phyloP scores from a whole-genome alignment of 2,888 invertebrate species.

The Steinernema carpocapsae region DNA sequence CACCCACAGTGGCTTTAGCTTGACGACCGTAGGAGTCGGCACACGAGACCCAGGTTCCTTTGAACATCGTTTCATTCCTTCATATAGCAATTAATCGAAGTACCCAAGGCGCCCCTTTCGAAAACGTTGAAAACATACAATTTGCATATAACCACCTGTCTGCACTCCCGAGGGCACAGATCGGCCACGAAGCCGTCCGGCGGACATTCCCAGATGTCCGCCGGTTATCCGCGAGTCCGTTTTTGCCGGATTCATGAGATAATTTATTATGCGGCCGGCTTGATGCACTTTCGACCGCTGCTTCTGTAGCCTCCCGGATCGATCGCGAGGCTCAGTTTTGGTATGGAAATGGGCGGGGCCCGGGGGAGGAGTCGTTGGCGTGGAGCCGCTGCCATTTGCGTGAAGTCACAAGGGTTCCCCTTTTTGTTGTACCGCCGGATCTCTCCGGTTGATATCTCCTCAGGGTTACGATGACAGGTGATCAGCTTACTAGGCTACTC shows the following conservation, averaged over 20 bases:
- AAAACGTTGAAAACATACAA: too few relatives aligned
- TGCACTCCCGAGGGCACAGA: too few relatives aligned
- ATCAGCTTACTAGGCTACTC: conserved; percentile 10
- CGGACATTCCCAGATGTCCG: not conserved
- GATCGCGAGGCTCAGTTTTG: not conserved
- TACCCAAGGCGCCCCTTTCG: too few relatives aligned
- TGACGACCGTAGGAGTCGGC: too few relatives aligned
- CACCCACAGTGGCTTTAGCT: too few relatives aligned
- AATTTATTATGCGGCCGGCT: not conserved
- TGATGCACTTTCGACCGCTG: not conserved
- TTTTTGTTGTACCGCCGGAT: not conserved
- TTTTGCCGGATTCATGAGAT: not conserved
- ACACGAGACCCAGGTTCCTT: too few relatives aligned
- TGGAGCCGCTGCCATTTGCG: not conserved
- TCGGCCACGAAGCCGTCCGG: too few relatives aligned
- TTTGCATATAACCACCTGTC: too few relatives aligned
- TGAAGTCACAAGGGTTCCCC: not conserved
- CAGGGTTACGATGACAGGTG: not conserved
- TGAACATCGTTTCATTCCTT: too few relatives aligned
- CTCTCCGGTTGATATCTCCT: not conserved
- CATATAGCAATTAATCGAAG: too few relatives aligned
- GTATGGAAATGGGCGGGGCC: not conserved
- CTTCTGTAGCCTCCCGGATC: not conserved
- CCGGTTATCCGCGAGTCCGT: conserved; percentile 8
- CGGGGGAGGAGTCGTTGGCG: not conserved